Evolutionary conservation across 1,140 invertebrate genomes (phyloP), one percentile per base, ranked within the genome.

Genomic region (Acromyrmex heyeri): DNA sequence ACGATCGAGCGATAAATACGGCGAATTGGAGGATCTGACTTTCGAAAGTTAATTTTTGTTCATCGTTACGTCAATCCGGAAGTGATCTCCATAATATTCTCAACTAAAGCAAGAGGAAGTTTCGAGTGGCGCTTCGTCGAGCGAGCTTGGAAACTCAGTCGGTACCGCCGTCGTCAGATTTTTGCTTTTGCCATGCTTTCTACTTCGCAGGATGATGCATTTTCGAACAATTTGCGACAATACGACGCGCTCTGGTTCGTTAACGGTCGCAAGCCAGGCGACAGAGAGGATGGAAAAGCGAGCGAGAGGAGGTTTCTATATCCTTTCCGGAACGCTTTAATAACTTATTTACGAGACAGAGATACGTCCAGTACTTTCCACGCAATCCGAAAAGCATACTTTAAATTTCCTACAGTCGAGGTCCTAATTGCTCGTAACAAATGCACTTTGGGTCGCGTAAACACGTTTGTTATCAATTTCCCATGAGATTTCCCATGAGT

Each of bases 191-290:
- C 78, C 65, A 86, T 91, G 90, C 90, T 91, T 91, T 91, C 90
- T 91, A 91, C 55, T 24, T 86, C 73, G 77, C 70, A 57, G 65
- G 81, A 76, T 64, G 27, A 72, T 62, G 79, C 76, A 87, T 87
- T 90, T 82, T 78, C 82, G 34, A 82, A 87, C 90, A 85, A 89
- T 91, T 91, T 91, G 87, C 86, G 85, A 89, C 87, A 89, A 86
- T 91, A 73, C 65, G 90, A 89, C 64, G 87, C 90, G 90, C 87
- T 91, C 90, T 91, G 90, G 75, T 91, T 91, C 85, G 87, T 89
- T 81, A 85, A 59, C 55, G 70, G 38, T 78, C 69, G 53, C 50
- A 83, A 75, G 24, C 48, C 79, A 24, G 67, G 67, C 55, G 67
- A 75, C 69, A 21, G 38, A 48, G 38, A 62, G 53, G 38, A 85